These are phyloP conservation scores for Pluvialis apricaria DNA, from an alignment of 2,113 vertebrate species.

Conservation along the genomic window DNA sequence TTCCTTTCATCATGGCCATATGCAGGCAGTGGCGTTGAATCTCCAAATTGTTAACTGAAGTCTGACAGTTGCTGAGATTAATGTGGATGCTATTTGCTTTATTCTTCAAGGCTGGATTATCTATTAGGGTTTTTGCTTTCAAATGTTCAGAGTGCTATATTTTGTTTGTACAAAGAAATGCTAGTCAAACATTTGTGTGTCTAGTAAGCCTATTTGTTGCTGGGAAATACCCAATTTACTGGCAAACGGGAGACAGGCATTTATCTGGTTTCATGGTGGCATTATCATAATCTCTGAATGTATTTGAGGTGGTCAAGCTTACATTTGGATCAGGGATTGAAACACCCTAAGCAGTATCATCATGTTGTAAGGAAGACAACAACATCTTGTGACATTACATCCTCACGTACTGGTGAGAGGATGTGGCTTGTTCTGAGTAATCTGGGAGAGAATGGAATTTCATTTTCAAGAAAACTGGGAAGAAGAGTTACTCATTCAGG, in stretches of 20 bases:
- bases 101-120: neutral
- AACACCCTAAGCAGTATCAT: neutral
- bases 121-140: neutral
- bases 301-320: neutral
- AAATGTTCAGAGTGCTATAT: neutral
- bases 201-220: neutral
- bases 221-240: neutral
- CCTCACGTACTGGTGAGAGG: neutral
- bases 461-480: neutral
- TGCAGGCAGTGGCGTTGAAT: neutral
- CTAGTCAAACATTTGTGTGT: neutral
- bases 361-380: neutral
- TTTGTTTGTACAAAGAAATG: neutral
- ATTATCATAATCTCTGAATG: neutral
- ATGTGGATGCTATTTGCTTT: neutral
- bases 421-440: slow-evolving; percentile 34
- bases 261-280: neutral
- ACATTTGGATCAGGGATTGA: neutral
- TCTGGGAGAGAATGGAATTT: neutral
- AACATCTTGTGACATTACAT: neutral
- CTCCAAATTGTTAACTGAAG: neutral
- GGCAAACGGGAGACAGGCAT: neutral
- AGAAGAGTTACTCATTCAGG: neutral
- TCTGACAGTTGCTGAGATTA: neutral
- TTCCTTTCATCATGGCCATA: neutral